These are phyloP conservation scores for Tridacna gigas DNA, from an alignment of 2,888 invertebrate species.

Conservation along the genomic window DNA sequence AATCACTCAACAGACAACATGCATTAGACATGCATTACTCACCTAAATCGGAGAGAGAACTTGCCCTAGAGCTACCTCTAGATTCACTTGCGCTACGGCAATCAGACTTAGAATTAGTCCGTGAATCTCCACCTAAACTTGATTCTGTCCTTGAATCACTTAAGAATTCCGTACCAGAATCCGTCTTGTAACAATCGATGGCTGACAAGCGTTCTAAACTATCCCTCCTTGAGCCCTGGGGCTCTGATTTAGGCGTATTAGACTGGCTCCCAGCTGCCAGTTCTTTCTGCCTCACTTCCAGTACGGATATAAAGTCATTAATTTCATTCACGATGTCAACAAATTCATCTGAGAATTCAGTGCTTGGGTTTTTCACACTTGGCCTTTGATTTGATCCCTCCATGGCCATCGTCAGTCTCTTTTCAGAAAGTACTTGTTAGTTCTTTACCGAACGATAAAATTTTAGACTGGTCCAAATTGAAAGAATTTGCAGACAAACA, in stretches of 20 bases:
- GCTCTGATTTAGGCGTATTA: slow-evolving; percentile 46
- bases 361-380: slow-evolving; percentile 62
- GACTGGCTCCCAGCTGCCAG: slow-evolving; percentile 46
- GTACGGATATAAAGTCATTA: slow-evolving; percentile 79
- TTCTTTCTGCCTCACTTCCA: slow-evolving; percentile 71
- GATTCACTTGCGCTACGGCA: slow-evolving; percentile 49
- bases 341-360: slow-evolving; percentile 77
- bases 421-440: too few relatives aligned
- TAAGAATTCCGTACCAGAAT: slow-evolving; percentile 53
- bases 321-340: slow-evolving; percentile 80
- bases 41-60: slow-evolving; percentile 62
- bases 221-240: slow-evolving; percentile 43
- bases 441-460: too few relatives aligned
- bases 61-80: slow-evolving; percentile 54
- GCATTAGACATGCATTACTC: slow-evolving; percentile 14
- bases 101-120: slow-evolving; percentile 58
- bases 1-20: too few relatives aligned
- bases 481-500: too few relatives aligned
- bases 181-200: slow-evolving; percentile 46
- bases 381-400: slow-evolving; percentile 49
- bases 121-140: slow-evolving; percentile 54
- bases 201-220: slow-evolving; percentile 53
- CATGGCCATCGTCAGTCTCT: slow-evolving; percentile 30
- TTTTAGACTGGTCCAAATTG: too few relatives aligned
- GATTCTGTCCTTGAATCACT: slow-evolving; percentile 61